Base-by-base conservation (phyloP, 2,113 vertebrate species). In the Microcebus jonahi region DNA sequence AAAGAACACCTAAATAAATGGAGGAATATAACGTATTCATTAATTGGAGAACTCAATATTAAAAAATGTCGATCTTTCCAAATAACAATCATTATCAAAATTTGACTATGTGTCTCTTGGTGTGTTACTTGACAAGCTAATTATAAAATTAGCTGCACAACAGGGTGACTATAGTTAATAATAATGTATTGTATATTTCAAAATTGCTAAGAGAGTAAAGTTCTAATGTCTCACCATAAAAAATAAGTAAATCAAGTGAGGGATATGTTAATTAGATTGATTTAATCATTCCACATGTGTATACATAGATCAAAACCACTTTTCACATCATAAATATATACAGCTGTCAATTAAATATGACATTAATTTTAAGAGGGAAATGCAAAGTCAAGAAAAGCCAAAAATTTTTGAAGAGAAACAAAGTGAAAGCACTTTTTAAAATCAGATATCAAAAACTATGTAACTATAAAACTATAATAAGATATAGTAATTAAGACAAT, bases 101-200 rank as follows among this genome's bases (percentile, higher is more conserved):
- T 68, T 70, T 31, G 61, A 55, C 65, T 80, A 29, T 29, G 36
- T 55, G 21, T 87, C 9, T 36, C 14, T 61, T 6, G 59, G 14
- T 80, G 1, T 75, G 59, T 59, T 53, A 23, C 39, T 77, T 92
- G 55, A 57, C 31, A 88, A 88, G 25, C 36, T 42, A 76, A 59
- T 82, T 67, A 88, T 88, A 82, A 96, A 93, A 93, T 53, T 84
- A 89, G 9, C 61, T 23, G 63, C 75, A 91, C 39, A 92, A 17
- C 36, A 45, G 65, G 45, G 9, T 71, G 39, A 57, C 75, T 87
- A 55, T 53, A 65, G 29, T 81, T 92, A 88, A 61, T 81, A 95
- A 86, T 63, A 86, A 71, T 55, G 21, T 42, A 53, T 63, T 80
- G 20, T 61, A 70, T 42, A 68, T 80, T 77, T 67, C 34, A 42